Conservation (phyloP, 2,797 vertebrate genomes). For the Gymnocypris eckloni region DNA sequence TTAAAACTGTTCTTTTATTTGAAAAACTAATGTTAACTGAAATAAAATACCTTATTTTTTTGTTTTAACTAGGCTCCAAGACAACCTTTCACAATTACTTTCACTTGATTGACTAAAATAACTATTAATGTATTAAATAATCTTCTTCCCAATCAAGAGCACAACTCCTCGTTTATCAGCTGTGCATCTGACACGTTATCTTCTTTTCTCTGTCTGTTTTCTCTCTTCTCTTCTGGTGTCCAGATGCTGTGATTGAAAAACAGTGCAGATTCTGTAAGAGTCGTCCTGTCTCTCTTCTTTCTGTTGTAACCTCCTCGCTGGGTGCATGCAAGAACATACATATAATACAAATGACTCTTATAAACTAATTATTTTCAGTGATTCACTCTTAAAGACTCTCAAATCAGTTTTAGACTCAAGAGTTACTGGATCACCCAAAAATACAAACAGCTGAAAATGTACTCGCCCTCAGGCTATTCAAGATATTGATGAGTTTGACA, state of each 20-base stretch:
- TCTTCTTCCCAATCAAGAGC: background rate
- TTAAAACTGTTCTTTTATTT: background rate
- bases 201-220: background rate
- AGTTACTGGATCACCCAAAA: background rate
- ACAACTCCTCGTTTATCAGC: background rate
- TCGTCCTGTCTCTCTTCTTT: conserved; percentile 25
- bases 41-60: background rate
- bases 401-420: background rate
- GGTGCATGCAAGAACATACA: background rate
- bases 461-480: background rate
- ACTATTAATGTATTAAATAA: background rate
- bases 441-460: background rate
- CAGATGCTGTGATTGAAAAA: conserved; percentile 37
- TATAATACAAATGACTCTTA: background rate
- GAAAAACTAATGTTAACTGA: background rate
- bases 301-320: conserved; percentile 10
- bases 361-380: background rate
- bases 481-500: background rate
- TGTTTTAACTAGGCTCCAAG: background rate
- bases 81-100: background rate
- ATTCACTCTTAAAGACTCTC: background rate
- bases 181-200: background rate
- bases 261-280: conserved; percentile 48
- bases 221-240: conserved; percentile 11
- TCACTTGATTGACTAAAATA: background rate